Evolutionary conservation across 2,888 invertebrate species (phyloP), one percentile per base, ranked within the genome.

Genomic region (Slavum lentiscoides): DNA sequence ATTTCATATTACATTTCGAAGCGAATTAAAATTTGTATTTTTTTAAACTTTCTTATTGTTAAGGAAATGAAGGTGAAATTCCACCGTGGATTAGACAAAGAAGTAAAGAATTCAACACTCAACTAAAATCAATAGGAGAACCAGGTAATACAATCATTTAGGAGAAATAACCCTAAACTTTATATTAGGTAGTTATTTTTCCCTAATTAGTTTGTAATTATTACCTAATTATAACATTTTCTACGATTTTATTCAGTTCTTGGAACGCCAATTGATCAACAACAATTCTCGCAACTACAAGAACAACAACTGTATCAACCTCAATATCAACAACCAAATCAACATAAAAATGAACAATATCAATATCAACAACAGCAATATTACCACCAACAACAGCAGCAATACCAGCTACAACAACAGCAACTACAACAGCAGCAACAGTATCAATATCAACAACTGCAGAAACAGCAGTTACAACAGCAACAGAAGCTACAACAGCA

Each of bases 31-130:
- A 23, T 8, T n/a, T 53, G 4, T 30, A 69, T 69, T 30, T 55
- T 55, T 30, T 21, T 30, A 21, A 43, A 43, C n/a, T 0, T 9
- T 21, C 8, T 68, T 11, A 30, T 30, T 23, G 53, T 68, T 2
- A 23, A 69, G 69, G 69, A 37, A 53, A 23, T 19, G 53, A 69
- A 11, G 53, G 55, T 30, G 53, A 69, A 69, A 19, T 69, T 19
- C 19, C 69, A 15, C 69, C 69, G n/a, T 69, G 69, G 69, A 53
- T 53, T 19, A 69, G 23, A 30, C 30, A 30, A 30, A 30, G 30
- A 19, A 68, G 30, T 30, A 68, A 53, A 4, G 3, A 9, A 68
- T 68, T 68, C n/a, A 53, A 68, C 53, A 68, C 49, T 19, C 19
- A 53, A 7, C 23, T 9, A 15, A 53, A 19, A 19, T 19, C 30